A percentile compares a stretch with the other conserved stretches of the same genome.
Evolutionary conservation across 2,113 vertebrate species (phyloP).

Genomic region (Mus pahari): DNA sequence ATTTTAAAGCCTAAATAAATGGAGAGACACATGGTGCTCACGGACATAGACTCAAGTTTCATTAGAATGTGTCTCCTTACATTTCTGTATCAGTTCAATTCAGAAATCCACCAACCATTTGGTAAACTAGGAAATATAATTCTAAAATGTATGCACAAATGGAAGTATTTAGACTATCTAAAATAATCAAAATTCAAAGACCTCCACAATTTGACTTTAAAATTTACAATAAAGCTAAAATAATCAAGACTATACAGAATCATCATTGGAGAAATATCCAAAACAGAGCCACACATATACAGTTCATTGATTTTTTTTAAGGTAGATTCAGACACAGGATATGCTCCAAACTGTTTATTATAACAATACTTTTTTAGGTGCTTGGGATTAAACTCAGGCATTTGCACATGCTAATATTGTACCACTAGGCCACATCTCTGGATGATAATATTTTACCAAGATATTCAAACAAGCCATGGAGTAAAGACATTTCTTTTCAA

Average conservation of each 20-base stretch:
- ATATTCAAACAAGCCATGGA: not conserved
- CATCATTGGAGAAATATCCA: not conserved
- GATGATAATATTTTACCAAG: not conserved
- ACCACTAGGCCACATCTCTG: not conserved
- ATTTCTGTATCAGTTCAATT: not conserved
- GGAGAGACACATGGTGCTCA: not conserved
- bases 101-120: not conserved
- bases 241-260: not conserved
- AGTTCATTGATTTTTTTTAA: not conserved
- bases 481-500: not conserved
- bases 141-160: not conserved
- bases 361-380: not conserved
- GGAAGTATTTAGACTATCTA: not conserved
- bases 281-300: not conserved
- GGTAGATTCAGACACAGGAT: not conserved
- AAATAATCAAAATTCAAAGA: not conserved
- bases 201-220: not conserved
- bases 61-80: not conserved
- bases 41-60: not conserved
- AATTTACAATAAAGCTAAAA: not conserved
- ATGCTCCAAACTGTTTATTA: not conserved
- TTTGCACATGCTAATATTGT: not conserved
- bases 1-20: not conserved
- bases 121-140: not conserved
- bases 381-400: not conserved